Evolutionary conservation across 2,888 invertebrate genomes (phyloP), one percentile per base, ranked within the genome.

Genomic region (Phaedon cochleariae): DNA sequence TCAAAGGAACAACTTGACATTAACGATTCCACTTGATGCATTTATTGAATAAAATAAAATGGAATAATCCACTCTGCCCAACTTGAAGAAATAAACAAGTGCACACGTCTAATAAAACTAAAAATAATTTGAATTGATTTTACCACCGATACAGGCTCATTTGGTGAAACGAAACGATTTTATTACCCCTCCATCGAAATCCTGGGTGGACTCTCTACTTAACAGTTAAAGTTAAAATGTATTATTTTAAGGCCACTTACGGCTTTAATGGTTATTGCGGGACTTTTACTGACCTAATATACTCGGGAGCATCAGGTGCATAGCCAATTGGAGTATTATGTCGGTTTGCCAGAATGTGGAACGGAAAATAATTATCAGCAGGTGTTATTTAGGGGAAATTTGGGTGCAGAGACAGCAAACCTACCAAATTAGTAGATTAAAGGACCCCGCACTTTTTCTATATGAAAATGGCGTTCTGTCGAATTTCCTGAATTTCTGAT

Each of bases 21-120:
- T 41, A 4, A 41, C 41, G 41, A 41, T 41, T 41, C 15, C 7
- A 41, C 41, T 3, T 15, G 41, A 15, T 41, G 15, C 15, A 41
- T 41, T 41, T 41, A 41, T 41, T 41, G 41, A 41, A 41, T 41
- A 41, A 41, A n/a, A 41, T 41, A 41, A 41, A 41, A 41, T 41
- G 15, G 41, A 7, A 41, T 41, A 15, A 41, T 41, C 41, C 41
- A 41, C 41, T 41, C 41, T n/a, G 15, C 41, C 4, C 15, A 41
- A 41, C 41, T 41, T 41, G 41, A 15, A 41, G 15, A n/a, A 41
- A 41, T 41, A 41, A 41, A 41, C 41, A 41, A 41, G 15, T 12
- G 41, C 3, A 41, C 41, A 41, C 41, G 41, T n/a, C 41, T 41
- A 41, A 41, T 41, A 41, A 41, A 41, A 41, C 41, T 41, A 41